Evolutionary conservation across 2,888 invertebrate species (phyloP).

Genomic region (Euphydryas editha): DNA sequence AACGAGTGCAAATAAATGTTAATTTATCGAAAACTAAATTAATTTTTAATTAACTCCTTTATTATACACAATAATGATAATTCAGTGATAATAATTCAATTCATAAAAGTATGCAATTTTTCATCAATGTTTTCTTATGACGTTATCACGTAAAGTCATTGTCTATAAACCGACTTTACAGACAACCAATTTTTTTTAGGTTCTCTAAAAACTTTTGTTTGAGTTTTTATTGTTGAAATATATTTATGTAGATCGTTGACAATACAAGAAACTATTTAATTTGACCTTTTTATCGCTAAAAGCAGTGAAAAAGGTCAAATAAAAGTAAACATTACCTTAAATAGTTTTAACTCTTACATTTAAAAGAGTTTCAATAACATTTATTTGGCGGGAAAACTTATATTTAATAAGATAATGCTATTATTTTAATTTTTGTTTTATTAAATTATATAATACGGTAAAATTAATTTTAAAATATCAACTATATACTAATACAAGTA

Average conservation of each 20-base stretch:
- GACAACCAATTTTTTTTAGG: no score
- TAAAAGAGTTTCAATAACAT: slow-evolving; percentile 22
- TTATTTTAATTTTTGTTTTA: slow-evolving; percentile 13
- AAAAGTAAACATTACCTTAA: slow-evolving; percentile 12
- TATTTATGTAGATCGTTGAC: not conserved
- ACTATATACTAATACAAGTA: slow-evolving; percentile 40
- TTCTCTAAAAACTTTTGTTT: not conserved
- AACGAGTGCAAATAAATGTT: no score
- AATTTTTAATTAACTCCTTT: no score
- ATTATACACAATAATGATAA: no score
- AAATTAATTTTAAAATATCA: slow-evolving; percentile 42
- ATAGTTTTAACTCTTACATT: slow-evolving; percentile 23
- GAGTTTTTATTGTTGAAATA: no score
- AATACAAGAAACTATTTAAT: not conserved
- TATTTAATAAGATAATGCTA: slow-evolving; percentile 24
- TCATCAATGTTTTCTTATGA: no score
- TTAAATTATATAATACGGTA: slow-evolving; percentile 31
- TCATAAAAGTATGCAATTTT: no score
- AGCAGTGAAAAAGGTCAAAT: not conserved
- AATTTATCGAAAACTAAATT: no score
- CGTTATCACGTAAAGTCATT: no score
- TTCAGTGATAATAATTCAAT: no score
- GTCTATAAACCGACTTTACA: no score
- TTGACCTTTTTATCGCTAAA: not conserved
- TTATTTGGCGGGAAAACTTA: slow-evolving; percentile 39